phyloP scores from a whole-genome alignment of 2,113 vertebrate species.

The Pelobates fuscus region DNA sequence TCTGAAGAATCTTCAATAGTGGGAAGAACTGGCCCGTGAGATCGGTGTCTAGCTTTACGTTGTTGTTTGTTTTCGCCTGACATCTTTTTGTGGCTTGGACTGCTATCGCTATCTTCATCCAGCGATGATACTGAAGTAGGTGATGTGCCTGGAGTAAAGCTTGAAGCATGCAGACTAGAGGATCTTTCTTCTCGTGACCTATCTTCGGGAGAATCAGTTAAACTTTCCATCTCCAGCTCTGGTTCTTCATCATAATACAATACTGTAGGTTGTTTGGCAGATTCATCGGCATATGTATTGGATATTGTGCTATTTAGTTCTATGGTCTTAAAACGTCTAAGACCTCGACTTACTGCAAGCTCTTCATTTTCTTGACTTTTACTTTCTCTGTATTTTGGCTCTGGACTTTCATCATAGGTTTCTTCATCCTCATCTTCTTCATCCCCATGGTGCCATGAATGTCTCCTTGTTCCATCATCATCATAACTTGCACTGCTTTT shows the following conservation, averaged over 20 bases:
- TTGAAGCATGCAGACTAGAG: conserved; percentile 90
- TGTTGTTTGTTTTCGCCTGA: conserved; percentile 86
- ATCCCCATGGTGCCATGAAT: conserved; percentile 76
- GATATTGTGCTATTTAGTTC: conserved; percentile 83
- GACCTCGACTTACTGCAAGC: conserved; percentile 66
- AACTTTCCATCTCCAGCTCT: conserved; percentile 91
- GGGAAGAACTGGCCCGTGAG: conserved; percentile 83
- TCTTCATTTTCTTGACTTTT: conserved; percentile 81
- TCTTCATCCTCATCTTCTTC: conserved; percentile 62
- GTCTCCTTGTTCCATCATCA: conserved; percentile 77
- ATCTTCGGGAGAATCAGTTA: conserved; percentile 93
- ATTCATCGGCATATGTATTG: conserved; percentile 68
- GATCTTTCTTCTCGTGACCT: conserved; percentile 93
- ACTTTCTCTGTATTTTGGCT: conserved; percentile 75
- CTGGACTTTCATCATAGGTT: conserved; percentile 72
- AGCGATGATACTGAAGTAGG: conserved; percentile 95
- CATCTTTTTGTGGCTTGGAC: conserved; percentile 85
- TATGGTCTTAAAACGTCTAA: conserved; percentile 81
- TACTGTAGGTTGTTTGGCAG: conserved; percentile 71
- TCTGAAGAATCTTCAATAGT: conserved; percentile 96
- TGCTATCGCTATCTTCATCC: conserved; percentile 96
- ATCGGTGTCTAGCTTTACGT: conserved; percentile 86
- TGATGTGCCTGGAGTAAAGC: conserved; percentile 91
- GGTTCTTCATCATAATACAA: conserved; percentile 84
- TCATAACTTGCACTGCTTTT: conserved; percentile 77